phyloP scores from a whole-genome alignment of 2,888 invertebrate species.

The Mesoligia furuncula region DNA sequence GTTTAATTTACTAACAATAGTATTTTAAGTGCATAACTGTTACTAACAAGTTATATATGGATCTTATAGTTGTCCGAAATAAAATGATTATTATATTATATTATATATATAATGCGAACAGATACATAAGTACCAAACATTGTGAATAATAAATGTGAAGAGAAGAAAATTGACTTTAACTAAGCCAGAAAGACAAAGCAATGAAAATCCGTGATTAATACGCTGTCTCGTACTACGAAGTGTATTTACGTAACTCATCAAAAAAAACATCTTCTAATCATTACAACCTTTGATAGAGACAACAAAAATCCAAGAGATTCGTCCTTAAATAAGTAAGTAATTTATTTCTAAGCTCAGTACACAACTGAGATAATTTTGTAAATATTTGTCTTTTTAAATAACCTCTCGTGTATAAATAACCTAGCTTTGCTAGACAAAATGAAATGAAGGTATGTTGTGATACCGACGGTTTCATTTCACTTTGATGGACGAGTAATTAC shows the following conservation, averaged over 20 bases:
- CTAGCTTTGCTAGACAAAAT: constrained; percentile 48
- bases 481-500: constrained; percentile 26
- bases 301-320: constrained; percentile 58
- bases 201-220: too few species aligned
- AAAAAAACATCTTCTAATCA: constrained; percentile 16
- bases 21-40: too few species aligned
- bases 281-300: constrained; percentile 48
- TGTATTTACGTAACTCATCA: constrained; percentile 25
- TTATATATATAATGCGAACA: too few species aligned
- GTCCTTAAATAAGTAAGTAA: constrained; percentile 65
- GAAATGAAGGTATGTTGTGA: constrained; percentile 30
- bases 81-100: too few species aligned
- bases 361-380: constrained; percentile 59
- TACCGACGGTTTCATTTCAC: constrained; percentile 13
- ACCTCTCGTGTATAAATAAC: constrained; percentile 41
- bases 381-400: constrained; percentile 66
- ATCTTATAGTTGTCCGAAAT: too few species aligned
- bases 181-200: not conserved
- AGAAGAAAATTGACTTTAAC: not conserved
- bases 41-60: too few species aligned
- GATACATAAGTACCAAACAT: not conserved
- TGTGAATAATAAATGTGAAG: not conserved
- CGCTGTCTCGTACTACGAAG: not conserved
- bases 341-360: constrained; percentile 64
- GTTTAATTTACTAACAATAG: too few species aligned